Evolutionary conservation across 2,797 vertebrate genomes (phyloP), one percentile per base, ranked within the genome.

Genomic region (Balearica regulorum): DNA sequence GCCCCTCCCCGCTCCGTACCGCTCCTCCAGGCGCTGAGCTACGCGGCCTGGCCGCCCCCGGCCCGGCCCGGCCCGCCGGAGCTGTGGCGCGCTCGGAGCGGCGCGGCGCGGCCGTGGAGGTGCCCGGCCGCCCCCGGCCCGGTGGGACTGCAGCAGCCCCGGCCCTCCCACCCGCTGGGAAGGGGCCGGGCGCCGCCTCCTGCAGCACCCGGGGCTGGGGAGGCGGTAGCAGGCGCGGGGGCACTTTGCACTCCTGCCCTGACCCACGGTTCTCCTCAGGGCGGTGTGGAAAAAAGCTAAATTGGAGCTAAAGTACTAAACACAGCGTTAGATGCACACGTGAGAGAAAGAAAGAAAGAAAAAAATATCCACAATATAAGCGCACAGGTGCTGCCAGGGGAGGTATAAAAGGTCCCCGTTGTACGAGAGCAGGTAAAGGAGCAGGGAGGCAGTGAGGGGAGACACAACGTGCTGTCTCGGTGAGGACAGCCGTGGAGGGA

Each of bases 391-490:
- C 55, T 66, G 83, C 33, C 29, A 4, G 41, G n/a, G 35, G 16
- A 22, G 5, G 11, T 22, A 6, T 21, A 4, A 8, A 35, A 29
- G 28, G 22, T 16, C 12, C 8, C 21, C 13, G 11, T 4, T 1
- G 58, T 19, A 4, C 2, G 18, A 28, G 9, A 26, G 49, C 41
- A 28, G 46, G 17, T 8, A 6, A 10, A 10, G 54, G 64, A 24
- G 25, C 12, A 1, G 18, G 54, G 24, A 10, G 21, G 3, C 35
- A 72, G 44, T 10, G 39, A 15, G 35, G 31, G 13, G 17, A 6
- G 46, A 3, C 16, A 4, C 10, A 1, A 8, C 0, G 21, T 3
- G 25, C 33, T 3, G 16, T 2, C 13, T 4, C 14, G 17, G 6
- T 4, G 5, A 13, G 8, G 16, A 8, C 71, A 3, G 62, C 46